These are phyloP conservation scores for Leucoptera coffeella DNA, from an alignment of 2,888 invertebrate genomes.

Conservation along the genomic window DNA sequence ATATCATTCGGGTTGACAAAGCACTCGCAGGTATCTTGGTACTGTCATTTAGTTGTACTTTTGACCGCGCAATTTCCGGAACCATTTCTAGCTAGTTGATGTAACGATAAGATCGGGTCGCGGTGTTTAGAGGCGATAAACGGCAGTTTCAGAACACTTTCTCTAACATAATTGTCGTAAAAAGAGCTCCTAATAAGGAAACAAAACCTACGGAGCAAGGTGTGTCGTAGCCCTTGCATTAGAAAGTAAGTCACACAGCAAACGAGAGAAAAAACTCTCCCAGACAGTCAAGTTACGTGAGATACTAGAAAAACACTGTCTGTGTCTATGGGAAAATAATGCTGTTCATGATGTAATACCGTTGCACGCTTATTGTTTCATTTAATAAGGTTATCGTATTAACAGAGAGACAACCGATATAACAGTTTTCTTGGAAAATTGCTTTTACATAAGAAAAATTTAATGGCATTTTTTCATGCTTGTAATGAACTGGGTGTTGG, in stretches of 20 bases:
- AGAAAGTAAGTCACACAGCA: slow-evolving; percentile 13
- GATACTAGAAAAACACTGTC: slow-evolving; percentile 14
- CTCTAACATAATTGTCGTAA: slow-evolving; percentile 24
- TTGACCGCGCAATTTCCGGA: slow-evolving; percentile 1
- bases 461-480: no score
- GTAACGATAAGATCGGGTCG: background rate
- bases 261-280: slow-evolving; percentile 13
- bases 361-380: no score
- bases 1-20: no score
- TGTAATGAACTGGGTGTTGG: no score
- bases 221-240: slow-evolving; percentile 9
- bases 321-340: slow-evolving; percentile 5
- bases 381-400: no score
- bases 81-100: no score
- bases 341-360: slow-evolving; percentile 4
- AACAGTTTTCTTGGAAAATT: no score
- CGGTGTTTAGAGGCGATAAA: background rate
- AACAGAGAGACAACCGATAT: no score
- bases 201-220: slow-evolving; percentile 12
- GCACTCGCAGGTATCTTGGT: no score
- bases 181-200: slow-evolving; percentile 20
- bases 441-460: no score
- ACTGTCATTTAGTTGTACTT: no score
- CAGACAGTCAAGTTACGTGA: slow-evolving; percentile 17
- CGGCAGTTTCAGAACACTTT: slow-evolving; percentile 24